A percentile compares a stretch with the other conserved stretches of the same genome.
These are phyloP conservation scores for Lumbricus terrestris DNA, from an alignment of 2,888 invertebrate species.

Conservation along the genomic window DNA sequence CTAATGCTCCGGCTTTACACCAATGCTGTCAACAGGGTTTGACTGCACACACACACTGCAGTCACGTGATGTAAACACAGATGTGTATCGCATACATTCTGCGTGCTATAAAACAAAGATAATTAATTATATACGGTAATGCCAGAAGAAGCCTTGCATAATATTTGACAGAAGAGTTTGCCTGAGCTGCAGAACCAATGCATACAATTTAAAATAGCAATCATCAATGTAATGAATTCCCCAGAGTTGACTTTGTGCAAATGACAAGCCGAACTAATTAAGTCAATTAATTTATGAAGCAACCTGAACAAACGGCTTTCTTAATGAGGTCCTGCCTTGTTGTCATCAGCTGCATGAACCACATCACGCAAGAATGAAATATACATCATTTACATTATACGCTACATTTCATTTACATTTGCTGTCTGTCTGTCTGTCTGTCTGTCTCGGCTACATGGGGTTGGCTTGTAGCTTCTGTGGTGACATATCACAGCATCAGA, in stretches of 20 bases:
- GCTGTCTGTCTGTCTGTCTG: not conserved
- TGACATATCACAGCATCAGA: not conserved
- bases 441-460: no score
- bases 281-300: not conserved
- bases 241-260: no score
- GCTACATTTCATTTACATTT: not conserved
- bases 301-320: not conserved
- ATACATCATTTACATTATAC: not conserved
- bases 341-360: not conserved
- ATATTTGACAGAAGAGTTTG: not conserved
- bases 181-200: not conserved
- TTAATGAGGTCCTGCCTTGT: not conserved
- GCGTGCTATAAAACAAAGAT: not conserved
- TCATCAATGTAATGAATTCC: not conserved
- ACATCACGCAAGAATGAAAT: not conserved
- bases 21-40: not conserved
- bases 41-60: not conserved
- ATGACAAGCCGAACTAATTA: not conserved
- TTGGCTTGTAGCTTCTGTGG: no score
- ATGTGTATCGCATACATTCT: not conserved
- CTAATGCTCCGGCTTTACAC: not conserved
- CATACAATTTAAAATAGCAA: not conserved
- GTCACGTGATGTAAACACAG: not conserved
- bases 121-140: no score
- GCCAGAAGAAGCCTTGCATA: not conserved